Evolutionary conservation across 2,888 invertebrate species (phyloP).

Genomic region (Melanophora roralis): DNA sequence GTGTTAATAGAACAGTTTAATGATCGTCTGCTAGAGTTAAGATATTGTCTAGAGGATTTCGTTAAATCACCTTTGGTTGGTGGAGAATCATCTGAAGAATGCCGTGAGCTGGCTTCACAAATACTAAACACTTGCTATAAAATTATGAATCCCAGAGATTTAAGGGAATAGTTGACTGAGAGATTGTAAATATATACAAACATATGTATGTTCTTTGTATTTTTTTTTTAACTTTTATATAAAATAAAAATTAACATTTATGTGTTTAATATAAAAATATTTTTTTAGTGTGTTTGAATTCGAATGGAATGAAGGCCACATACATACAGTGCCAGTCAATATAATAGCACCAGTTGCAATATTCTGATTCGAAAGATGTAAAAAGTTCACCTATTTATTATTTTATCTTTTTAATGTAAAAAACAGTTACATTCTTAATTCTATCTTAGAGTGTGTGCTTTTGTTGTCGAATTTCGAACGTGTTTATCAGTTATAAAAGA

Average conservation of each 20-base stretch:
- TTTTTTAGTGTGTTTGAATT: neutral
- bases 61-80: slow-evolving; percentile 79
- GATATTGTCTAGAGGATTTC: slow-evolving; percentile 82
- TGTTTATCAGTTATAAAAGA: neutral
- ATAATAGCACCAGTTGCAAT: neutral
- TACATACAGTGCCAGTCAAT: neutral
- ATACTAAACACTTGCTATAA: slow-evolving; percentile 78
- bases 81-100: slow-evolving; percentile 82
- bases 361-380: neutral
- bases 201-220: too few species aligned
- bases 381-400: neutral
- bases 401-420: neutral
- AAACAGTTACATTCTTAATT: neutral
- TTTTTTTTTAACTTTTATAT: too few species aligned
- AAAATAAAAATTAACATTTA: slow-evolving; percentile 21
- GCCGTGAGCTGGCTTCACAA: slow-evolving; percentile 81
- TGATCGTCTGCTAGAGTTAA: slow-evolving; percentile 81
- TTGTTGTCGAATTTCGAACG: neutral
- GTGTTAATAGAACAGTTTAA: slow-evolving; percentile 81
- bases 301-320: too few species aligned
- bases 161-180: neutral
- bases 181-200: neutral
- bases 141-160: slow-evolving; percentile 37
- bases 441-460: too few species aligned
- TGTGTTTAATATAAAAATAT: neutral